Percentiles rank a stretch among this genome's conserved stretches.
Evolutionary conservation across 1,140 invertebrate genomes (phyloP).

Genomic region (Araneus ventricosus): DNA sequence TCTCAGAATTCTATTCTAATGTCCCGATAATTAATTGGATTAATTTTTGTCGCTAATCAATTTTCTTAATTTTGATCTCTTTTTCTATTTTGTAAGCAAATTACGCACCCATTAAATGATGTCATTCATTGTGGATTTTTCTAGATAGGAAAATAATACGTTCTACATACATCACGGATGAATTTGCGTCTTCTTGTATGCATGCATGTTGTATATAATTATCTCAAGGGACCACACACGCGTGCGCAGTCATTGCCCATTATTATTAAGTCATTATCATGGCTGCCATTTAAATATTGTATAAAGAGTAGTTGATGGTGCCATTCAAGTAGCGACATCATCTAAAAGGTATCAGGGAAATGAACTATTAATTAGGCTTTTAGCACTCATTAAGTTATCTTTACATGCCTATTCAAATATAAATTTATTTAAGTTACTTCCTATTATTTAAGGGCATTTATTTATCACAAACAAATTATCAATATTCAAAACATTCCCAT

Average conservation of each 20-base stretch:
- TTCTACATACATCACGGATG: background rate
- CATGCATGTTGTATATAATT: background rate
- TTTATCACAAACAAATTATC: background rate
- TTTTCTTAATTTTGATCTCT: too few species aligned
- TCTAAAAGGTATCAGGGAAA: background rate
- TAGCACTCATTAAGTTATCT: background rate
- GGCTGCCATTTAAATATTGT: background rate
- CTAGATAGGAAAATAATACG: background rate
- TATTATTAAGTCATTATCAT: slow-evolving; percentile 6
- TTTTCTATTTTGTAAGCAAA: too few species aligned
- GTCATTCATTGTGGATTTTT: background rate
- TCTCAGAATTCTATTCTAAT: too few species aligned
- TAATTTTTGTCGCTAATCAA: too few species aligned
- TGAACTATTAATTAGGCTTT: background rate
- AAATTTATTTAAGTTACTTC: background rate
- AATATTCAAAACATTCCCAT: background rate
- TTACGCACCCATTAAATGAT: too few species aligned
- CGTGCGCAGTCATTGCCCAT: background rate
- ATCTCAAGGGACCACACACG: background rate
- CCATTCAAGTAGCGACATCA: background rate
- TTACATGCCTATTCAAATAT: background rate
- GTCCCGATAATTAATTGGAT: too few species aligned
- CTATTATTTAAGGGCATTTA: background rate
- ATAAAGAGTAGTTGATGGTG: background rate
- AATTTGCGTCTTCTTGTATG: background rate